Conservation (phyloP, 2,113 vertebrate genomes). For the Pseudorectes ferrugineus region DNA sequence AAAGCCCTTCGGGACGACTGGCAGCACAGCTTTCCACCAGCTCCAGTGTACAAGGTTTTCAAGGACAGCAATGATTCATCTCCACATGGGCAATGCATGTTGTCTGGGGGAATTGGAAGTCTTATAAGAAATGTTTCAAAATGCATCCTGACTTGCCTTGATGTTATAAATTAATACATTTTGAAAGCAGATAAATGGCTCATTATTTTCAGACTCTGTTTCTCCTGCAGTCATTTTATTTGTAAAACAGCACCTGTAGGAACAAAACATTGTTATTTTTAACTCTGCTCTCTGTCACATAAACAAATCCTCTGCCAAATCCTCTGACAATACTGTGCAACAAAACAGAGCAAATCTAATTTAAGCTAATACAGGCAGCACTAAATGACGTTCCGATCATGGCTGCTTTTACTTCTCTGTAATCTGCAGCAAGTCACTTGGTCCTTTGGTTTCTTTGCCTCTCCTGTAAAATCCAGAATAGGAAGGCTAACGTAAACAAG, state of each 20-base stretch:
- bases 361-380: neutral
- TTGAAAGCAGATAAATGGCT: neutral
- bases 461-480: neutral
- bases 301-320: neutral
- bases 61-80: neutral
- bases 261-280: slow-evolving; percentile 37
- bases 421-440: neutral
- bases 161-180: neutral
- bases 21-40: neutral
- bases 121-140: neutral
- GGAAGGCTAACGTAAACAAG: neutral
- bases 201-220: neutral
- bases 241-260: slow-evolving; percentile 11
- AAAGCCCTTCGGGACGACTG: accelerated
- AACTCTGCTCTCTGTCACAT: neutral
- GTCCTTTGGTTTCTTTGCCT: neutral
- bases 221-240: neutral
- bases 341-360: neutral
- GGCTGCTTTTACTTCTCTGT: neutral
- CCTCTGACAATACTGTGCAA: neutral
- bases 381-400: neutral
- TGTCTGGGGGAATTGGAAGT: neutral
- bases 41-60: neutral
- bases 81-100: neutral
- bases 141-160: neutral